phyloP scores from a whole-genome alignment of 2,797 vertebrate genomes.

The Molossus molossus region DNA sequence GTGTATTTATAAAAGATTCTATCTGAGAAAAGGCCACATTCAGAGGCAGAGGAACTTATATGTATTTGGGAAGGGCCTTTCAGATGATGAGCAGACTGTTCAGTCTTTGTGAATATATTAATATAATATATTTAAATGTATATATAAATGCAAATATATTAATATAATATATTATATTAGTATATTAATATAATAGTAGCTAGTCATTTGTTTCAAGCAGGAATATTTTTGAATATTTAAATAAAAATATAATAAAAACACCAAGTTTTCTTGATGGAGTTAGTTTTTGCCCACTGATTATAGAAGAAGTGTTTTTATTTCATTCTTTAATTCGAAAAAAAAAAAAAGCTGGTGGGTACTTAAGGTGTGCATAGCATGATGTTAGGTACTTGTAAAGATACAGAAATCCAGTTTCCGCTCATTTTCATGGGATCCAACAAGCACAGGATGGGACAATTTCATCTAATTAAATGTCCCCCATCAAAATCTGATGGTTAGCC shows the following conservation, averaged over 20 bases:
- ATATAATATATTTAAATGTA: background rate
- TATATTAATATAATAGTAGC: background rate
- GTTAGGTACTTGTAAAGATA: background rate
- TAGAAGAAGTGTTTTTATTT: background rate
- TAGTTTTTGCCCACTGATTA: background rate
- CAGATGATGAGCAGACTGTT: background rate
- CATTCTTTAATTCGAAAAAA: background rate
- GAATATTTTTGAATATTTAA: background rate
- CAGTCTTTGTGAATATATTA: background rate
- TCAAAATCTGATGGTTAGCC: background rate
- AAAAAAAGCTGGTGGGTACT: background rate
- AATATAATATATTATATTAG: background rate
- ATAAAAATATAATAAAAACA: conserved; percentile 14
- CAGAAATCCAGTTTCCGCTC: background rate
- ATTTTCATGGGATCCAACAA: background rate
- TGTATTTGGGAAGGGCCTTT: background rate
- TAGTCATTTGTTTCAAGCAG: background rate
- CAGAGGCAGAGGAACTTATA: background rate
- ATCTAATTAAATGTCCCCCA: background rate
- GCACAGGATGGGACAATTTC: background rate
- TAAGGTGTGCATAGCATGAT: background rate
- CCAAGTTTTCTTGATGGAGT: background rate
- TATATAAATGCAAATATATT: background rate
- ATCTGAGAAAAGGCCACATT: background rate
- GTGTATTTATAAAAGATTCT: background rate